Evolutionary conservation across 1,140 invertebrate species (phyloP).

Genomic region (Heliconius himera): DNA sequence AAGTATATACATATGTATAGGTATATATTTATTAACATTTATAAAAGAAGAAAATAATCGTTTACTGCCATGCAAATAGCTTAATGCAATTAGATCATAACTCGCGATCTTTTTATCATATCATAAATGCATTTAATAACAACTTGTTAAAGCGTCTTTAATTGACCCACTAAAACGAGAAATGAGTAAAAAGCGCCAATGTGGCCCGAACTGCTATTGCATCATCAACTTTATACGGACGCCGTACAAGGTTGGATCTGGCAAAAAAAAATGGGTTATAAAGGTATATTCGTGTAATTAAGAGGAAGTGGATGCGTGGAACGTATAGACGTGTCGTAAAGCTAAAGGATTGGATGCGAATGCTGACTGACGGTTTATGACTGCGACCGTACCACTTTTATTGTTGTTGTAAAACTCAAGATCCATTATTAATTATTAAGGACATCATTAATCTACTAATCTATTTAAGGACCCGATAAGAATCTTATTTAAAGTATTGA

Average conservation of each 20-base stretch:
- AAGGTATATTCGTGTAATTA: conserved; percentile 70
- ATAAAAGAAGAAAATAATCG: neutral
- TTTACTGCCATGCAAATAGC: conserved; percentile 12
- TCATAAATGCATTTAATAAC: conserved; percentile 34
- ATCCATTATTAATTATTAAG: conserved; percentile 82
- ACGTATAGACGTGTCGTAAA: conserved; percentile 78
- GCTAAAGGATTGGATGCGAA: conserved; percentile 73
- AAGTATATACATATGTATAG: neutral
- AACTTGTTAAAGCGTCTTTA: conserved; percentile 39
- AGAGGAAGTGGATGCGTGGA: conserved; percentile 71
- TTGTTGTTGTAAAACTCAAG: conserved; percentile 80
- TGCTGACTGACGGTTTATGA: conserved; percentile 75
- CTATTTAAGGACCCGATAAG: conserved; percentile 80
- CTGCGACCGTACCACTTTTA: conserved; percentile 73
- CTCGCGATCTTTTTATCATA: conserved; percentile 28
- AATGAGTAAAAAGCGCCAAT: conserved; percentile 31
- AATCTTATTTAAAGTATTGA: conserved; percentile 81
- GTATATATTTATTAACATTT: neutral
- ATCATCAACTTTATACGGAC: conserved; percentile 42
- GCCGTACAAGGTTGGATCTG: conserved; percentile 50
- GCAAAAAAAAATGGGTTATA: conserved; percentile 66
- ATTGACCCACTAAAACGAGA: conserved; percentile 37
- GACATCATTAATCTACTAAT: conserved; percentile 81
- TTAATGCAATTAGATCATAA: conserved; percentile 13
- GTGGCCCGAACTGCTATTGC: conserved; percentile 41